These are phyloP conservation scores for Andrena camellia DNA, from an alignment of 2,888 invertebrate genomes.

Conservation along the genomic window DNA sequence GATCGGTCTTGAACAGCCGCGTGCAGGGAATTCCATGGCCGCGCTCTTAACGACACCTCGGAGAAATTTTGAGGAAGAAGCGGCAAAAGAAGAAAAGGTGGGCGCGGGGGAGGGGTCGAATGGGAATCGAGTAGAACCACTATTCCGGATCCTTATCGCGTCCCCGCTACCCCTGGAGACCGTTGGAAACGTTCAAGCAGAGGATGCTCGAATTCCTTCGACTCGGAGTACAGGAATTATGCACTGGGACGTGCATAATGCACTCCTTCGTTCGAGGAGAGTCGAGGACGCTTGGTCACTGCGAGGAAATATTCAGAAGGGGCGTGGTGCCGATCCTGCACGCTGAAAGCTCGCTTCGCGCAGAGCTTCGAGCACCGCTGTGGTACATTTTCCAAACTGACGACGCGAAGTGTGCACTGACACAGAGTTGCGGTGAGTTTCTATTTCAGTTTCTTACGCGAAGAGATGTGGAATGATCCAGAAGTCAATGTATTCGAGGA, in stretches of 20 bases:
- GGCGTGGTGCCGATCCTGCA: conserved; percentile 26
- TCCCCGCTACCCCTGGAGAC: conserved; percentile 13
- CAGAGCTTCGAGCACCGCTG: not conserved
- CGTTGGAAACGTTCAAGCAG: conserved; percentile 52
- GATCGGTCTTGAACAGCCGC: conserved; percentile 9
- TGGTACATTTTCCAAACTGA: not conserved
- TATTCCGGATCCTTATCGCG: conserved; percentile 38
- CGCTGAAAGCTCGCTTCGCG: not conserved
- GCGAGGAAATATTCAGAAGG: conserved; percentile 40
- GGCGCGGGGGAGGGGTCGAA: conserved; percentile 12
- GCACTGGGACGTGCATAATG: conserved; percentile 46
- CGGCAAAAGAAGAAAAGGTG: no score
- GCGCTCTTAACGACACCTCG: conserved; percentile 66
- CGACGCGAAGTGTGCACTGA: not conserved
- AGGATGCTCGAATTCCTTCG: conserved; percentile 18
- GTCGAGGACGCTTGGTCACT: conserved; percentile 31
- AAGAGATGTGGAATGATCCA: no score
- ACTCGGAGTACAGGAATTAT: conserved; percentile 37
- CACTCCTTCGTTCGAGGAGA: conserved; percentile 21
- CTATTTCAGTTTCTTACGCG: not conserved
- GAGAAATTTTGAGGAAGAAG: conserved; percentile 61
- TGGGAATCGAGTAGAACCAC: conserved; percentile 22
- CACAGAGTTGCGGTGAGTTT: not conserved
- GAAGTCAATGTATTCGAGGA: not conserved
- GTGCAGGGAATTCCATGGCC: conserved; percentile 11